Evolutionary conservation across 35 echinoderm and acorn worm species (phyloP).

Genomic region (Apostichopus japonicus): DNA sequence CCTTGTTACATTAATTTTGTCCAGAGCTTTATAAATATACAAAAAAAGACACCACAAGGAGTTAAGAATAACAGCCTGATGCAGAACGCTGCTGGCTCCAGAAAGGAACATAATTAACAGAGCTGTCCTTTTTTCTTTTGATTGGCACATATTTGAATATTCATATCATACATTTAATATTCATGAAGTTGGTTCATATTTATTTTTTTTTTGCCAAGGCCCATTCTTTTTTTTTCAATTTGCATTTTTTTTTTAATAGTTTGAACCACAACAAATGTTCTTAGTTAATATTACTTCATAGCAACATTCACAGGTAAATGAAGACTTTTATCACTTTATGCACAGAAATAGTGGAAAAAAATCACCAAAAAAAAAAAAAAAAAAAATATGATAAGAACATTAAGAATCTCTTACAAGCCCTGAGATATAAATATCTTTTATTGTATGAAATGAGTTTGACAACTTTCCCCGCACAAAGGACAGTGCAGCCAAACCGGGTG

Average conservation of each 20-base stretch:
- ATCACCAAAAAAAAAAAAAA: background rate
- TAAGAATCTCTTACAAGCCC: constrained; percentile 51
- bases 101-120: constrained; percentile 17
- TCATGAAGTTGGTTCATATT: constrained; percentile 43
- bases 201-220: constrained; percentile 44
- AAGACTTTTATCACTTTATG: constrained; percentile 29
- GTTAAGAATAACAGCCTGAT: constrained; percentile 15
- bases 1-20: constrained; percentile 30
- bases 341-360: constrained; percentile 36
- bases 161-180: constrained; percentile 51
- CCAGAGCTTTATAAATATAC: constrained; percentile 47
- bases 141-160: constrained; percentile 55
- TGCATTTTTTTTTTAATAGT: constrained; percentile 33
- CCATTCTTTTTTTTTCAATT: constrained; percentile 31
- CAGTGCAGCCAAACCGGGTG: constrained; percentile 15
- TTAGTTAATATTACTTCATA: constrained; percentile 42
- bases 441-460: constrained; percentile 36
- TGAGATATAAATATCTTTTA: constrained; percentile 52
- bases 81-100: constrained; percentile 2
- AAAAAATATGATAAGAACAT: background rate
- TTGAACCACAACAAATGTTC: constrained; percentile 34
- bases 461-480: background rate
- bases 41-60: constrained; percentile 33
- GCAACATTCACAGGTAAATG: constrained; percentile 37
- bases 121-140: constrained; percentile 36